Evolutionary conservation across 2,113 vertebrate genomes (phyloP).

Genomic region (Triplophysa rosa): DNA sequence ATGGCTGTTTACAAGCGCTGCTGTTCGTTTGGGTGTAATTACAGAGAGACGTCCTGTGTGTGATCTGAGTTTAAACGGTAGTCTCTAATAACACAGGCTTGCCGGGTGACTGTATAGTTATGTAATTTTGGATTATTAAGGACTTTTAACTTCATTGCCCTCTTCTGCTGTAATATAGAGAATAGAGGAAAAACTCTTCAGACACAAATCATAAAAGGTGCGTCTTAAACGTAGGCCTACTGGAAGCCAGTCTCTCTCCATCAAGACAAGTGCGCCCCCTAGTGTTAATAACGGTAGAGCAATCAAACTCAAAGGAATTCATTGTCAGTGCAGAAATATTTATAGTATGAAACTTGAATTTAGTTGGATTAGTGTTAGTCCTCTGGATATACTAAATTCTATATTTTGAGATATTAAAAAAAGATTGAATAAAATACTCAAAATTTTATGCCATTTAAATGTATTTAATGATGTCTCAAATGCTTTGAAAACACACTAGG

Average conservation of each 20-base stretch:
- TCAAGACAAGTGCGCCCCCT: slow-evolving; percentile 15
- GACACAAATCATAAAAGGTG: background rate
- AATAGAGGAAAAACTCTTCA: background rate
- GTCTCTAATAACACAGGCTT: background rate
- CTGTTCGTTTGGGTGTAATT: slow-evolving; percentile 49
- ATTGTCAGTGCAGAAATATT: background rate
- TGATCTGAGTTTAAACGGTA: slow-evolving; percentile 12
- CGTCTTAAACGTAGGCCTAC: background rate
- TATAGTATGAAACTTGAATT: too few relatives aligned
- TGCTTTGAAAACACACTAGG: slow-evolving; percentile 2
- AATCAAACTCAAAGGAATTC: background rate
- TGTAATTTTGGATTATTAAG: background rate
- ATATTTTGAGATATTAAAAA: too few relatives aligned
- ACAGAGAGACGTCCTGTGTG: slow-evolving; percentile 46
- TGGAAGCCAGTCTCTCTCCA: background rate
- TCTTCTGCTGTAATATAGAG: background rate
- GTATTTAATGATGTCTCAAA: slow-evolving; percentile 5
- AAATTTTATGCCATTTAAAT: background rate
- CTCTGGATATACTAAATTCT: too few relatives aligned
- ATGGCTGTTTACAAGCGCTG: slow-evolving; percentile 49
- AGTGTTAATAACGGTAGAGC: background rate
- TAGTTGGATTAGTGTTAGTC: too few relatives aligned
- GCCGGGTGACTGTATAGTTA: slow-evolving; percentile 4
- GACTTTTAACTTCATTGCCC: background rate
- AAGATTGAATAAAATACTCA: background rate